Evolutionary conservation across 2,888 invertebrate genomes (phyloP).

Genomic region (Eupithecia centaureata): DNA sequence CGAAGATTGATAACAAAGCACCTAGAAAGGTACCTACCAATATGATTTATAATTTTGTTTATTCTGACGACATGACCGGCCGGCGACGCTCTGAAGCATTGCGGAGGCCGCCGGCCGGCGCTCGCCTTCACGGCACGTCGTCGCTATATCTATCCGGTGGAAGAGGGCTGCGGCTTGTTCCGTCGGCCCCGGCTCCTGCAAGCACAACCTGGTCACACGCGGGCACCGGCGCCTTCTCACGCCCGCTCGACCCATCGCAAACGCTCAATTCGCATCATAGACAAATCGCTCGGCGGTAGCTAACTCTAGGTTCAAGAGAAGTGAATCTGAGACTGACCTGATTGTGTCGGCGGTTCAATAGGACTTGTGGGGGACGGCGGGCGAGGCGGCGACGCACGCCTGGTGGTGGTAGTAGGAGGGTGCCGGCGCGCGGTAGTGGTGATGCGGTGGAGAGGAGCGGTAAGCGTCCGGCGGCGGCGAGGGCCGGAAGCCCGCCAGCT

Average conservation of each 20-base stretch:
- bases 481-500: constrained; percentile 78
- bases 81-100: constrained; percentile 76
- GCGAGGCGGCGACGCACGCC: constrained; percentile 83
- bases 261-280: constrained; percentile 70
- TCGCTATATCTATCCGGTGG: constrained; percentile 81
- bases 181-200: constrained; percentile 79
- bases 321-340: constrained; percentile 63
- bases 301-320: constrained; percentile 10
- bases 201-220: constrained; percentile 79
- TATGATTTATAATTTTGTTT: background rate
- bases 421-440: constrained; percentile 77
- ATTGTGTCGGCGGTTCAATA: constrained; percentile 67
- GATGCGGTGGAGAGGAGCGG: constrained; percentile 75
- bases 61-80: constrained; percentile 42
- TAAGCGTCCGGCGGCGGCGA: constrained; percentile 73
- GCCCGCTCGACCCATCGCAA: constrained; percentile 55
- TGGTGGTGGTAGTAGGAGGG: constrained; percentile 84
- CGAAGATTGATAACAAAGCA: background rate
- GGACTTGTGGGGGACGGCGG: constrained; percentile 78
- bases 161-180: constrained; percentile 72
- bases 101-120: constrained; percentile 71
- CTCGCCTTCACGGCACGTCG: constrained; percentile 73
- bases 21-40: background rate
- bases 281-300: constrained; percentile 65
- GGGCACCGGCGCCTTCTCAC: constrained; percentile 60